Base-by-base conservation (phyloP, 2,888 invertebrate genomes). In the Liopterus haemorrhoidalis region DNA sequence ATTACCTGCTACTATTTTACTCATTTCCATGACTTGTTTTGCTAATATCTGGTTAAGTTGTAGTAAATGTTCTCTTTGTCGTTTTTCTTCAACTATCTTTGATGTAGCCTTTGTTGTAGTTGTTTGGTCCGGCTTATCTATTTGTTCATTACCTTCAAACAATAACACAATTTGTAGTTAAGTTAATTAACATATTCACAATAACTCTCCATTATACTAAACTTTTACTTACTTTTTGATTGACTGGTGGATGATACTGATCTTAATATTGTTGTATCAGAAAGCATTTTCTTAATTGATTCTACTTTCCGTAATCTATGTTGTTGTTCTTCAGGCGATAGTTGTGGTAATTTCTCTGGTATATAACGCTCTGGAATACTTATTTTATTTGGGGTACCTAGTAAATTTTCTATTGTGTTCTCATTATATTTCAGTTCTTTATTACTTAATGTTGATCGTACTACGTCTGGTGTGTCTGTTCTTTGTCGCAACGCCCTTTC, bases 1-100 rank as follows among this genome's bases (percentile, higher is more conserved):
- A 78, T 75, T 78, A 93, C 93, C 93, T 70, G 94, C 93, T 59
- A 92, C 91, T 65, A 90, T 86, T 76, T 91, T 90, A 73, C 91
- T 92, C 78, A 89, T 90, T 71, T 90, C 88, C 76, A 91, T 93
- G 58, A 93, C 93, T 74, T 90, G 88, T 67, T 88, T 85, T 49
- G 93, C 94, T 58, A 94, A 74, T 58, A 91, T 85, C 71, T 93
- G 92, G 73, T 90, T 90, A 59, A 94, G 75, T 64, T 90, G 89
- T 50, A 94, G 76, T 58, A 94, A 74, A 66, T 91, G 89, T 59
- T 92, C 89, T 41, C 93, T 76, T 63, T 90, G 89, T 56, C 84
- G 77, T 70, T 90, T 91, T 66, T 92, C 91, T 59, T 85, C 87
- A 38, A 74, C 70, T 68, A 75, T 75, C 55, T 65, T 66, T 9